Evolutionary conservation across 2,797 vertebrate genomes (phyloP).

Genomic region (Malacoctenus gilli): DNA sequence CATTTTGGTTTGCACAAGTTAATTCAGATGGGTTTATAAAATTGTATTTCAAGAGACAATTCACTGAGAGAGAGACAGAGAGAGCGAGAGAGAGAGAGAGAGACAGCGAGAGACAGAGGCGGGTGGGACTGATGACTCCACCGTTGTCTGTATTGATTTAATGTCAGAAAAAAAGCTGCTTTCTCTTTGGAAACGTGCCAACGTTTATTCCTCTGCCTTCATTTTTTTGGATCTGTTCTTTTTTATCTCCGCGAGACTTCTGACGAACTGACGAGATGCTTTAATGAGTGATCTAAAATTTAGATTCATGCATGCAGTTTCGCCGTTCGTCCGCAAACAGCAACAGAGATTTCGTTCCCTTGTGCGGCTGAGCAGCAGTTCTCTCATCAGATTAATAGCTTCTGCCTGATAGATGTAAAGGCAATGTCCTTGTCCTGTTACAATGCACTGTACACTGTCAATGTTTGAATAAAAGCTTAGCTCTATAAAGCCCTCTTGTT

Average conservation of each 20-base stretch:
- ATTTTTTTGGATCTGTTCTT: slow-evolving; percentile 9
- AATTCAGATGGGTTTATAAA: too few relatives aligned
- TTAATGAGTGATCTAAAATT: slow-evolving; percentile 16
- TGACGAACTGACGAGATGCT: background rate
- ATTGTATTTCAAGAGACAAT: slow-evolving; percentile 49
- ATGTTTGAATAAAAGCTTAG: slow-evolving; percentile 70
- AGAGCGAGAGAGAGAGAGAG: too few relatives aligned
- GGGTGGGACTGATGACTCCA: slow-evolving; percentile 45
- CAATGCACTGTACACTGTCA: slow-evolving; percentile 46
- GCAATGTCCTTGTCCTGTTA: slow-evolving; percentile 53
- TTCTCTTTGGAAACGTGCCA: slow-evolving; percentile 43
- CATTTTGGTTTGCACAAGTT: too few relatives aligned
- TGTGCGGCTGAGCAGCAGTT: slow-evolving; percentile 28
- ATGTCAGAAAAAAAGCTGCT: slow-evolving; percentile 35
- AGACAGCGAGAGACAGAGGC: too few relatives aligned
- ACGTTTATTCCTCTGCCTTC: slow-evolving; percentile 36
- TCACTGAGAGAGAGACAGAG: slow-evolving; percentile 45
- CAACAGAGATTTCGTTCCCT: slow-evolving; percentile 35
- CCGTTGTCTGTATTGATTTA: slow-evolving; percentile 63
- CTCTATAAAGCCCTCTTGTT: slow-evolving; percentile 55
- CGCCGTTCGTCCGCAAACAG: slow-evolving; percentile 20
- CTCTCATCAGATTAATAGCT: slow-evolving; percentile 58
- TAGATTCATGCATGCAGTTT: slow-evolving; percentile 14
- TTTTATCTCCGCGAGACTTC: slow-evolving; percentile 1
- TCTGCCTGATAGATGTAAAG: slow-evolving; percentile 50